phyloP scores from a whole-genome alignment of 2,113 vertebrate species.

The Suncus etruscus region DNA sequence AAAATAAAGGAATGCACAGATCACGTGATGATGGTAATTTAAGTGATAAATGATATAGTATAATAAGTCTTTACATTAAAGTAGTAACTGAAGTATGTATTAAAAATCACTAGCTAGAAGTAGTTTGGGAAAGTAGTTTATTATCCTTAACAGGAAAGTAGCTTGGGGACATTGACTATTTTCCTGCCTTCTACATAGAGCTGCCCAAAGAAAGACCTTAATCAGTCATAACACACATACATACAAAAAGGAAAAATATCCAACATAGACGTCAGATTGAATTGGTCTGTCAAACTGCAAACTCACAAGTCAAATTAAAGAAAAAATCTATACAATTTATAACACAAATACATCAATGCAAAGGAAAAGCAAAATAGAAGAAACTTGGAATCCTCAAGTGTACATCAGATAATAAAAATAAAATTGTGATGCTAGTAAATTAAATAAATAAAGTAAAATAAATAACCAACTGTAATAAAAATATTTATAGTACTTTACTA shows the following conservation, averaged over 20 bases:
- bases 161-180: neutral
- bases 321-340: neutral
- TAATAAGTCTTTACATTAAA: neutral
- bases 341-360: neutral
- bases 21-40: neutral
- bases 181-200: neutral
- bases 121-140: neutral
- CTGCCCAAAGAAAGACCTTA: neutral
- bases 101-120: neutral
- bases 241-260: neutral
- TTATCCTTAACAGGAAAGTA: neutral
- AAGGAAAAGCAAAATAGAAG: neutral
- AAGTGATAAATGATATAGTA: neutral
- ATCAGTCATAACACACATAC: neutral
- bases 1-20: neutral
- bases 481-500: neutral
- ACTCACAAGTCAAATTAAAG: neutral
- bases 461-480: neutral
- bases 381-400: neutral
- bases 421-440: slow-evolving; percentile 17
- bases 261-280: neutral
- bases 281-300: neutral
- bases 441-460: neutral
- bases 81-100: neutral
- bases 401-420: neutral